Evolutionary conservation across 2,113 vertebrate genomes (phyloP).

Genomic region (Reinhardtius hippoglossoides): DNA sequence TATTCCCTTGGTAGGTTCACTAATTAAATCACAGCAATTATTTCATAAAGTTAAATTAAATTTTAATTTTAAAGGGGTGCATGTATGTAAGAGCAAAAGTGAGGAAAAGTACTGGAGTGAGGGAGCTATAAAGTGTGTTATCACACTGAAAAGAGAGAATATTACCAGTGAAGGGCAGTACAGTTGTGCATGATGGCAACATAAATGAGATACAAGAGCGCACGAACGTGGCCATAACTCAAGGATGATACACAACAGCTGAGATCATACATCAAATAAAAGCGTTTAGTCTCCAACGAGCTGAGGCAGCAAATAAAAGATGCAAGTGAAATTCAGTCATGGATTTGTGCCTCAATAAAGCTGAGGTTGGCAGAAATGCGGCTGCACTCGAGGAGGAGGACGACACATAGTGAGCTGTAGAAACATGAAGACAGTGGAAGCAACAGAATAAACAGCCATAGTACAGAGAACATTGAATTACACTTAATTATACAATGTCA

Average conservation of each 20-base stretch:
- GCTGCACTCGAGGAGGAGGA: conserved; percentile 6
- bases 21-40: conserved; percentile 67
- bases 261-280: conserved; percentile 63
- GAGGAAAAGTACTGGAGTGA: not conserved
- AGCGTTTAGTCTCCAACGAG: conserved; percentile 55
- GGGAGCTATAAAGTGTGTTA: conserved; percentile 7
- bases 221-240: conserved; percentile 30
- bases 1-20: conserved; percentile 35
- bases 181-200: conserved; percentile 22
- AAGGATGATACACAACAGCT: conserved; percentile 41
- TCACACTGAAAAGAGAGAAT: not conserved
- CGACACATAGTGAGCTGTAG: conserved; percentile 4
- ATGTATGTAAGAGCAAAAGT: not conserved
- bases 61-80: conserved; percentile 32
- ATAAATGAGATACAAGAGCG: conserved; percentile 51
- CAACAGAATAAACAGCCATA: conserved; percentile 8
- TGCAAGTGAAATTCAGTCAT: conserved; percentile 67
- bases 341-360: conserved; percentile 50
- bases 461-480: conserved; percentile 5
- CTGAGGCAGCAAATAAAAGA: conserved; percentile 72
- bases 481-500: conserved; percentile 21
- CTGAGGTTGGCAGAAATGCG: conserved; percentile 66
- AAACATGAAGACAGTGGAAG: conserved; percentile 8
- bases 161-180: not conserved
- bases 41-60: conserved; percentile 58